Evolutionary conservation across 2,888 invertebrate species (phyloP), one percentile per base, ranked within the genome.

Genomic region (Melanophora roralis): DNA sequence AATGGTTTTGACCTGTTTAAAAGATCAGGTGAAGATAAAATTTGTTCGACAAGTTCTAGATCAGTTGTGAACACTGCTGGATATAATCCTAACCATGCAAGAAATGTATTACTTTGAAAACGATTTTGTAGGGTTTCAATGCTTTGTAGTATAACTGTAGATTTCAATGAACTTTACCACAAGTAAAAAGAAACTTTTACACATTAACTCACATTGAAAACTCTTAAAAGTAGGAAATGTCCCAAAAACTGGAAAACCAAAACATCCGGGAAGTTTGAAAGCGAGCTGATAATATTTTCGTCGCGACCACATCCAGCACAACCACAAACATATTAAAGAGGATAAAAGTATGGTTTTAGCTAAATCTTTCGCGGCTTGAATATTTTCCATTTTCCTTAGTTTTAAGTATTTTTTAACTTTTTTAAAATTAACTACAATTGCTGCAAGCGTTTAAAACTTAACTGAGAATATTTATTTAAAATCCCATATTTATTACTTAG

Each of bases 1-100:
- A 81, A 1, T 1, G 60, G 4, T 14, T 59, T 27, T 8, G 77
- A 60, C 60, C 83, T 85, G 32, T 83, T 75, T 4, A 85, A 47
- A 12, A 84, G 77, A 3, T 80, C 78, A 4, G 79, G 36, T 14
- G 83, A 83, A 16, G 83, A 78, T 0, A 84, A 64, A 32, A 84
- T 64, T 47, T 81, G 73, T 49, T 83, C 82, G 23, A 80, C 72
- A 2, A 82, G 36, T 4, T 53, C 74, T 1, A 83, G 83, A 34
- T 84, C 84, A 0, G 69, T 62, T 2, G 83, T 81, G 6, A 83
- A 16, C 7, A 84, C 7, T 8, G 68, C 51, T 0, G 84, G 83
- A 16, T 79, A 47, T 4, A 74, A 36, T 8, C 84, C 84, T 7
- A 81, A 9, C 83, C 83, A 83, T 19, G 82, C 23, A 60, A 71